Percentiles rank a stretch among this genome's conserved stretches.
phyloP scores from a whole-genome alignment of 2,888 invertebrate species.

The Xylota sylvarum region DNA sequence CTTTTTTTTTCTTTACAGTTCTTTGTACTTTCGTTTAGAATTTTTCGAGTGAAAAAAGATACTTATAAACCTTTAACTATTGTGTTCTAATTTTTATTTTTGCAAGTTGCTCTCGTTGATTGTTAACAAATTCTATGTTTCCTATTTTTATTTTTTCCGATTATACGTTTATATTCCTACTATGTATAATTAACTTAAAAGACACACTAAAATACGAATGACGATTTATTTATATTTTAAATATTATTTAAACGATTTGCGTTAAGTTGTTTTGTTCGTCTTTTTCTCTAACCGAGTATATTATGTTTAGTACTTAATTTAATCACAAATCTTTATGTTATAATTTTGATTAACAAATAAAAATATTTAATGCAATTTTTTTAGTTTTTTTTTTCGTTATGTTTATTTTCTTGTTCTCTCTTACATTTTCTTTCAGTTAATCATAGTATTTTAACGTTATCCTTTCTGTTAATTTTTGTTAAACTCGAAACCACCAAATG shows the following conservation, averaged over 20 bases:
- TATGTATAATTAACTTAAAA: conserved; percentile 34
- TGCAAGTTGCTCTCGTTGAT: conserved; percentile 15
- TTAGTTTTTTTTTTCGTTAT: conserved; percentile 10
- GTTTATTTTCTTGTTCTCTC: neutral
- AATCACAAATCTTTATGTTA: conserved; percentile 66
- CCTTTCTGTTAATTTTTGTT: neutral
- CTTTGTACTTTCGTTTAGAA: conserved; percentile 15
- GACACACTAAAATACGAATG: conserved; percentile 1
- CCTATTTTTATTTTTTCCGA: conserved; percentile 46
- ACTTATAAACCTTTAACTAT: conserved; percentile 5
- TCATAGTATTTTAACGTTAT: neutral
- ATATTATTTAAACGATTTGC: conserved; percentile 13
- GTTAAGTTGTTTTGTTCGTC: conserved; percentile 17
- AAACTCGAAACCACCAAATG: no score
- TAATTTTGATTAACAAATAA: conserved; percentile 59
- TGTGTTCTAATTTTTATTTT: conserved; percentile 40
- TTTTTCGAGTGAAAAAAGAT: conserved; percentile 14
- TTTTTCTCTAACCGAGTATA: conserved; percentile 24
- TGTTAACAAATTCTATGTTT: conserved; percentile 41
- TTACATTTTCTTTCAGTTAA: neutral
- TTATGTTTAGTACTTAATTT: conserved; percentile 68
- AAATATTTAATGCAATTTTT: conserved; percentile 40
- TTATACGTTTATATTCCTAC: conserved; percentile 31
- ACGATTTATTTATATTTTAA: conserved; percentile 42
- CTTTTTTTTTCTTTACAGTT: conserved; percentile 11